Evolutionary conservation across 2,113 vertebrate species (phyloP), one percentile per base, ranked within the genome.

Genomic region (Toxotes chatareus): DNA sequence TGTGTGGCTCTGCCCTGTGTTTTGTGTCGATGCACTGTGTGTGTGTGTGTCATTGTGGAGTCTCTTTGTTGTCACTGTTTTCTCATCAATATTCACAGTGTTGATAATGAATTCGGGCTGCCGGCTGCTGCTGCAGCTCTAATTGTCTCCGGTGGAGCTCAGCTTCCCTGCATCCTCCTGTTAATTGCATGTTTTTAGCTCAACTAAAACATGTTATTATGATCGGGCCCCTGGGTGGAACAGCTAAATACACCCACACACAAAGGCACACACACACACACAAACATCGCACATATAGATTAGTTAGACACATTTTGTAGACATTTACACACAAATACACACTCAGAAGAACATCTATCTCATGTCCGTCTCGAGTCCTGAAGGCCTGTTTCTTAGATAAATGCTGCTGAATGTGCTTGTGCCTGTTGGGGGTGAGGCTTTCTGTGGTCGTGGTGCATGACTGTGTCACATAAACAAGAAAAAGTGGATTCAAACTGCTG

Each of bases 111-210:
- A 64, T 74, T 73, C 76, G 53, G 19, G 77, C 84, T 36, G 80
- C 84, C 34, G 84, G 66, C 84, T 71, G 64, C 79, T 32, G 76
- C 81, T 31, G 79, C 72, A 7, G 76, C 87, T 88, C 66, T 89
- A 76, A 91, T 87, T 77, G 86, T 82, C 86, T 91, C 82, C 49
- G 73, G 75, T 89, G 85, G 76, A 79, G 73, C 80, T 79, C 69
- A 10, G 63, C 65, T 76, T 57, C 68, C 14, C 23, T 7, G 73
- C 71, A 31, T 67, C 78, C 49, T 78, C 17, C 56, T 73, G 79
- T 80, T 87, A 89, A 90, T 87, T 86, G 78, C 83, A 42, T 75
- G 86, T 82, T 90, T 91, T 84, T 84, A 89, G 71, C 75, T 88
- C 73, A 0, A 61, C 75, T 87, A 62, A 86, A 91, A 87, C 84